Evolutionary conservation across 2,797 vertebrate genomes (phyloP).

Genomic region (Phalloptychus januarius): DNA sequence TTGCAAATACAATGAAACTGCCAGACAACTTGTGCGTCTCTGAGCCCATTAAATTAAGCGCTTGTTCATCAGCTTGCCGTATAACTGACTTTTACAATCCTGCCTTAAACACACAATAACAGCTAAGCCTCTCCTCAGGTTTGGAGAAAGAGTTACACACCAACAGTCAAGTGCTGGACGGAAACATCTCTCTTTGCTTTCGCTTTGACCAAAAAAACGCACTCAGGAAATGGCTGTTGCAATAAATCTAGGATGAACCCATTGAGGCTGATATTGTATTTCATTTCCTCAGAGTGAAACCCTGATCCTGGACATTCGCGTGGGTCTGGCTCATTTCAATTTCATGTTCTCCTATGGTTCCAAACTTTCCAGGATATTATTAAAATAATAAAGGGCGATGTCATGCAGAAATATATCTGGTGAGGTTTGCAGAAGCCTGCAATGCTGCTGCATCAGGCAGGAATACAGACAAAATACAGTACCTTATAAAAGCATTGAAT

Average conservation of each 20-base stretch:
- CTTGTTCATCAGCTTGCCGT: slow-evolving; percentile 66
- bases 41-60: slow-evolving; percentile 62
- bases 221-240: slow-evolving; percentile 77
- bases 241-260: slow-evolving; percentile 77
- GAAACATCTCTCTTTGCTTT: slow-evolving; percentile 60
- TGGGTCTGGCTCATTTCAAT: slow-evolving; percentile 68
- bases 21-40: slow-evolving; percentile 58
- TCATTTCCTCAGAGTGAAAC: slow-evolving; percentile 74
- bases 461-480: neutral
- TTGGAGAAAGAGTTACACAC: slow-evolving; percentile 30
- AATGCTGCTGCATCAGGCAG: neutral
- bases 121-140: slow-evolving; percentile 22
- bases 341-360: slow-evolving; percentile 59
- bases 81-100: slow-evolving; percentile 67
- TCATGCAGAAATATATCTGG: slow-evolving; percentile 22
- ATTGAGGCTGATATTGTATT: slow-evolving; percentile 71
- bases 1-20: slow-evolving; percentile 77
- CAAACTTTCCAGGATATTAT: slow-evolving; percentile 66
- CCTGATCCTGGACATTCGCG: slow-evolving; percentile 65
- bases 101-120: slow-evolving; percentile 68
- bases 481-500: neutral
- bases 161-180: slow-evolving; percentile 38
- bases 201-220: slow-evolving; percentile 66
- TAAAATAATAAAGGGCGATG: slow-evolving; percentile 49
- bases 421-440: neutral